These are phyloP conservation scores for Zaprionus ornatus DNA, from an alignment of 1,140 invertebrate genomes.

Conservation along the genomic window DNA sequence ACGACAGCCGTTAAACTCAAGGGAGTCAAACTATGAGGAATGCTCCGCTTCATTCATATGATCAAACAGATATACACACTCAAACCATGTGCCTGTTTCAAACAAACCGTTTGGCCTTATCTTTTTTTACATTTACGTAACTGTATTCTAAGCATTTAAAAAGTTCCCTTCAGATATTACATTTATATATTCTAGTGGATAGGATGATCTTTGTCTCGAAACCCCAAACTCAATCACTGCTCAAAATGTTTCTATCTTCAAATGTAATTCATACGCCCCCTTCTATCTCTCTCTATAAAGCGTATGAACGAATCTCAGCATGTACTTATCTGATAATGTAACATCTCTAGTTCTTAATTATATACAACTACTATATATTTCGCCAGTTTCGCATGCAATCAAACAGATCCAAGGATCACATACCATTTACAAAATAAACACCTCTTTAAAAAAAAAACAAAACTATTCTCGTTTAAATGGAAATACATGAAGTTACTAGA, in stretches of 20 bases:
- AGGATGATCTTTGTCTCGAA: conserved; percentile 30
- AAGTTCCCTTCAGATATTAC: conserved; percentile 19
- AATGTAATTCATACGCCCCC: conserved; percentile 42
- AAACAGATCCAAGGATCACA: conserved; percentile 20
- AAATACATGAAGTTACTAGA: too few species aligned
- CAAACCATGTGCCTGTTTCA: conserved; percentile 47
- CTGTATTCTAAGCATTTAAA: conserved; percentile 52
- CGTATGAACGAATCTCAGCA: conserved; percentile 69
- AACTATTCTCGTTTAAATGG: too few species aligned
- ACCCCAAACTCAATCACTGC: conserved; percentile 54
- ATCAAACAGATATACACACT: neutral
- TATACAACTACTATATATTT: conserved; percentile 21
- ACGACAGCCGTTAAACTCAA: conserved; percentile 76
- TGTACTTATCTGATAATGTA: conserved; percentile 66
- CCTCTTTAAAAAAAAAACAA: neutral
- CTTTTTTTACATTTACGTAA: conserved; percentile 29
- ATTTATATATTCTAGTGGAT: conserved; percentile 38
- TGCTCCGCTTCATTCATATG: neutral
- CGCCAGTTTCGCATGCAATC: conserved; percentile 36
- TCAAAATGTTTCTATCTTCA: conserved; percentile 52
- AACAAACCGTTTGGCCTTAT: conserved; percentile 58
- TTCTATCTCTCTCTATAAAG: neutral
- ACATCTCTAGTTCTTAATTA: conserved; percentile 47
- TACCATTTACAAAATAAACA: conserved; percentile 24
- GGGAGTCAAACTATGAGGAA: conserved; percentile 60